Conservation (phyloP, 2,888 invertebrate species). For the Pasiphila rectangulata region DNA sequence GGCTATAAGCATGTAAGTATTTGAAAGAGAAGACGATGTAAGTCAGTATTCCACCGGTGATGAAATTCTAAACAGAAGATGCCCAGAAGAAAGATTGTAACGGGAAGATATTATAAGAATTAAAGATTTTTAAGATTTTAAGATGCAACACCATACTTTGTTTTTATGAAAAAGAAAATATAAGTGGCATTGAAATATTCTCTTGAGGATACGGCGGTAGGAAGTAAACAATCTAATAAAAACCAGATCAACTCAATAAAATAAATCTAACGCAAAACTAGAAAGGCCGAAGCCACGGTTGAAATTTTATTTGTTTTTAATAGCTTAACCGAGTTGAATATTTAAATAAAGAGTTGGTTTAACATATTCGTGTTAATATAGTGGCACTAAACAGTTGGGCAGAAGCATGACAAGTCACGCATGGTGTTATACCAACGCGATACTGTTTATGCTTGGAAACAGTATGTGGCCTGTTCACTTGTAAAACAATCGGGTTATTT, state of each 20-base stretch:
- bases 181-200: no score
- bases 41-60: no score
- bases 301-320: conserved; percentile 54
- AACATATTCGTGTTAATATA: conserved; percentile 51
- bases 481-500: conserved; percentile 39
- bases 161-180: no score
- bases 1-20: no score
- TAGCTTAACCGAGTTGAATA: conserved; percentile 37
- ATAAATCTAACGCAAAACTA: conserved; percentile 53
- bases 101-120: no score
- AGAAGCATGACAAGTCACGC: conserved; percentile 46
- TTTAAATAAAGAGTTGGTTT: conserved; percentile 56
- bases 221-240: background rate
- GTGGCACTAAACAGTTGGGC: conserved; percentile 40
- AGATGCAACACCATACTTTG: no score
- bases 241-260: conserved; percentile 29
- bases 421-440: conserved; percentile 42
- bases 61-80: no score
- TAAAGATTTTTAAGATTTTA: no score
- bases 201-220: background rate
- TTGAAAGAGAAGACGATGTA: no score
- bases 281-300: conserved; percentile 39
- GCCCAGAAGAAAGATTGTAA: no score
- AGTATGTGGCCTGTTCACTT: conserved; percentile 46
- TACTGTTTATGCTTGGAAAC: conserved; percentile 46